Evolutionary conservation across 2,113 vertebrate genomes (phyloP).

Genomic region (Neodon shergylaensis): DNA sequence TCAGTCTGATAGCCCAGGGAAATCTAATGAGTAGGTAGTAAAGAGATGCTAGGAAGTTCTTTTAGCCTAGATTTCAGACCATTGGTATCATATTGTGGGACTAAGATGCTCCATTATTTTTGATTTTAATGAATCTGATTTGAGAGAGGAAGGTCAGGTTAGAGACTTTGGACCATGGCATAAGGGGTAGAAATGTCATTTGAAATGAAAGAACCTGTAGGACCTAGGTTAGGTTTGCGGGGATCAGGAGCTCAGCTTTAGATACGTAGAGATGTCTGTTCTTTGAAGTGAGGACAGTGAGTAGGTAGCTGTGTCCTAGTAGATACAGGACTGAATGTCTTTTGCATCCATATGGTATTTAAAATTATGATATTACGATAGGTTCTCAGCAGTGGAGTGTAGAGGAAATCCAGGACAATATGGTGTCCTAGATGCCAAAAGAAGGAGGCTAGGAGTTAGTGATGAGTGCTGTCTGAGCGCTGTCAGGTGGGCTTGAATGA

Average conservation of each 20-base stretch:
- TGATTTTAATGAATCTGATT: slow-evolving; percentile 1
- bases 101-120: neutral
- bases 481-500: neutral
- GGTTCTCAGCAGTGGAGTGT: neutral
- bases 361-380: neutral
- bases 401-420: neutral
- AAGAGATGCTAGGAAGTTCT: neutral
- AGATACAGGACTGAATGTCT: neutral
- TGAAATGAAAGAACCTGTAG: neutral
- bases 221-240: neutral
- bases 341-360: neutral
- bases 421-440: neutral
- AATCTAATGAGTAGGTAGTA: slow-evolving; percentile 2
- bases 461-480: neutral
- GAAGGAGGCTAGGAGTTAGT: neutral
- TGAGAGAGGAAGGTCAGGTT: neutral
- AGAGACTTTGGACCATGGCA: neutral
- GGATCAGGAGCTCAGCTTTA: neutral
- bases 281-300: neutral
- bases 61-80: slow-evolving; percentile 23
- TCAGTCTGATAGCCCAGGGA: neutral
- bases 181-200: neutral
- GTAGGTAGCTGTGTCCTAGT: neutral
- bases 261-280: neutral
- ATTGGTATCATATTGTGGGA: neutral